Percentiles rank a stretch among this genome's conserved stretches.
phyloP scores from a whole-genome alignment of 2,797 vertebrate genomes.

The Galagoides demidoff region DNA sequence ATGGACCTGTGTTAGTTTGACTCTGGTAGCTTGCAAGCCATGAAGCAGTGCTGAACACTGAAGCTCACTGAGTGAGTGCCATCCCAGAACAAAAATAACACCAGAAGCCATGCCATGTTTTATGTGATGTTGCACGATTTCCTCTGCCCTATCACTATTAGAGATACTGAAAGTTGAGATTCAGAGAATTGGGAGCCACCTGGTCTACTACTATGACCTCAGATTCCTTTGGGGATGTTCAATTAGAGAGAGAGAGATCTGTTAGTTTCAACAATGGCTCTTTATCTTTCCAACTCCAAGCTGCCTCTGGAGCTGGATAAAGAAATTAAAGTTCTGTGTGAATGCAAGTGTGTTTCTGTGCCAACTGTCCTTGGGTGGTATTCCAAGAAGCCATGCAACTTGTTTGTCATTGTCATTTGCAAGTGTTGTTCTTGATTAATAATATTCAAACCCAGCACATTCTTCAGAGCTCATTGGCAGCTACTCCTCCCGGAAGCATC shows the following conservation, averaged over 20 bases:
- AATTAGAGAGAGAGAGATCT: neutral
- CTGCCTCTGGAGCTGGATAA: neutral
- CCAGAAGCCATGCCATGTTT: neutral
- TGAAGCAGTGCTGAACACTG: neutral
- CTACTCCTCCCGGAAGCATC: neutral
- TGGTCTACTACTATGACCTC: neutral
- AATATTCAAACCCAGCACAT: neutral
- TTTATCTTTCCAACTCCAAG: constrained; percentile 22
- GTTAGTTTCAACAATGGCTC: neutral
- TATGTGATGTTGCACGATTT: neutral
- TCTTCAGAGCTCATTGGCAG: neutral
- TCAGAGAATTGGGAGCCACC: neutral
- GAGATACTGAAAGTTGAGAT: neutral
- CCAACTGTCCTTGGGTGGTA: neutral
- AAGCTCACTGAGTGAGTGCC: neutral
- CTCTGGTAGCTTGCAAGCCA: neutral
- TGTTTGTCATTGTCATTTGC: constrained; percentile 41
- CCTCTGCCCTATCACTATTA: neutral
- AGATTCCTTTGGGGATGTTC: neutral
- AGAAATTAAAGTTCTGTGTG: constrained; percentile 4
- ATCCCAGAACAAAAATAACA: neutral
- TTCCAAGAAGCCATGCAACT: neutral
- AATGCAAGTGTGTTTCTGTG: neutral
- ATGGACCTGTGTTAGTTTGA: neutral
- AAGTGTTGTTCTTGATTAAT: neutral